Percentiles rank a stretch among this genome's conserved stretches.
These are phyloP conservation scores for Agonopterix alstromeriana DNA, from an alignment of 2,888 invertebrate species.

Conservation along the genomic window DNA sequence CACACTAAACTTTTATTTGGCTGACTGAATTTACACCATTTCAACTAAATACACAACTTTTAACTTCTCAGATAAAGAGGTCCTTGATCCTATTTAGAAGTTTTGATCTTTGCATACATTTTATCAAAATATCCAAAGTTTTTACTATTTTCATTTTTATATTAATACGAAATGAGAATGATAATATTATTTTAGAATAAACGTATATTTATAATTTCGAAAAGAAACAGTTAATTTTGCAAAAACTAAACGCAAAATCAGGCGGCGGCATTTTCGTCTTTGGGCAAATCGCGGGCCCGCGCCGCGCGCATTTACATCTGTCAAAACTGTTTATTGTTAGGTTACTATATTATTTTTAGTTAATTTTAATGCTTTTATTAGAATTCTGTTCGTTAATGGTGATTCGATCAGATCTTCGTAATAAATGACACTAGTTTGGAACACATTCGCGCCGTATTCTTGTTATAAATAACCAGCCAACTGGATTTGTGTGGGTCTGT, in stretches of 20 bases:
- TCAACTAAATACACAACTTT: no score
- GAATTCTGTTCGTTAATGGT: background rate
- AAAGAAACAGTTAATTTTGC: background rate
- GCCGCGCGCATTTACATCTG: constrained; percentile 60
- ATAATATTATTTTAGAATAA: no score
- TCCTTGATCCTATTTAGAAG: no score
- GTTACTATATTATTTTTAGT: constrained; percentile 33
- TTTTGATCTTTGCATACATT: no score
- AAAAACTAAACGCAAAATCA: background rate
- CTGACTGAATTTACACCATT: no score
- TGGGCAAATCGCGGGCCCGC: constrained; percentile 24
- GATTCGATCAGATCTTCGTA: background rate
- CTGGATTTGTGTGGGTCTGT: constrained; percentile 42
- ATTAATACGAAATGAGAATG: no score
- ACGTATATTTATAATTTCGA: no score
- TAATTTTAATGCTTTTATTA: constrained; percentile 5
- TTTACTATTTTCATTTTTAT: no score
- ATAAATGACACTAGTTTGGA: background rate
- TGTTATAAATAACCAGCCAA: constrained; percentile 34
- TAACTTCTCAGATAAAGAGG: no score
- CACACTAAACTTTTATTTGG: no score
- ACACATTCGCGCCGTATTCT: constrained; percentile 7
- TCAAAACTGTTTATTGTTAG: constrained; percentile 66
- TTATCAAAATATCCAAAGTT: no score
- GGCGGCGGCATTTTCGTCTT: background rate